Percentiles rank a stretch among this genome's conserved stretches.
These are phyloP conservation scores for Heliocidaris erythrogramma DNA, from an alignment of 35 echinoderm and acorn worm species.

Conservation along the genomic window DNA sequence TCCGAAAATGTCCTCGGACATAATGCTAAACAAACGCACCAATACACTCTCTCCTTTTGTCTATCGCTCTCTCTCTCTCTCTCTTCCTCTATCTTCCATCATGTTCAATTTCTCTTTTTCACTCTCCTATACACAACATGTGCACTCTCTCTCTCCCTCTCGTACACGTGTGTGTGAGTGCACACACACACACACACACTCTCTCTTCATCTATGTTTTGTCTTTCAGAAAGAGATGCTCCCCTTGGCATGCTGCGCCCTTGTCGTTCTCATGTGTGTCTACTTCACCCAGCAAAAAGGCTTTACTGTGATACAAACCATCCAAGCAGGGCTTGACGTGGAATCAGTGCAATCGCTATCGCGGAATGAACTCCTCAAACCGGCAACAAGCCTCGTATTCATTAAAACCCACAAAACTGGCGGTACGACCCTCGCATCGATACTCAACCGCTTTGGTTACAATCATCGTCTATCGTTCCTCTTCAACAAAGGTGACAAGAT, in stretches of 20 bases:
- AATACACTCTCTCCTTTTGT: too few relatives aligned
- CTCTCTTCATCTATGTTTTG: not conserved
- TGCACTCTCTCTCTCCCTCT: not conserved
- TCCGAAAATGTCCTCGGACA: too few relatives aligned
- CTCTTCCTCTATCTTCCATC: too few relatives aligned
- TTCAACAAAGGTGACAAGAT: not conserved
- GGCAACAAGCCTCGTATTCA: conserved; percentile 55
- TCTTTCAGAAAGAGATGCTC: not conserved
- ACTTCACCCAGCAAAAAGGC: not conserved
- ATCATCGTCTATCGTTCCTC: conserved; percentile 61
- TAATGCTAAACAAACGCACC: not conserved
- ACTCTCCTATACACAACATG: too few relatives aligned
- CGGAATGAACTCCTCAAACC: not conserved
- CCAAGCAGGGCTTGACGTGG: not conserved
- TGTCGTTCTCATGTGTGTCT: conserved; percentile 32
- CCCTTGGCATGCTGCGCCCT: not conserved
- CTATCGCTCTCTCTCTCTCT: not conserved
- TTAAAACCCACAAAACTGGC: conserved; percentile 81
- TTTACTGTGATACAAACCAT: not conserved
- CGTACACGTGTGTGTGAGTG: too few relatives aligned
- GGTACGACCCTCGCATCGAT: conserved; percentile 68
- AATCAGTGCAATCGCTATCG: conserved; percentile 20
- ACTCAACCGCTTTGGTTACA: conserved; percentile 60
- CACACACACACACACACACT: not conserved
- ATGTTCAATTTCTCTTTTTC: too few relatives aligned